Percentiles rank a stretch among this genome's conserved stretches.
phyloP scores from a whole-genome alignment of 2,888 invertebrate genomes.

The Drosophila neotestacea region DNA sequence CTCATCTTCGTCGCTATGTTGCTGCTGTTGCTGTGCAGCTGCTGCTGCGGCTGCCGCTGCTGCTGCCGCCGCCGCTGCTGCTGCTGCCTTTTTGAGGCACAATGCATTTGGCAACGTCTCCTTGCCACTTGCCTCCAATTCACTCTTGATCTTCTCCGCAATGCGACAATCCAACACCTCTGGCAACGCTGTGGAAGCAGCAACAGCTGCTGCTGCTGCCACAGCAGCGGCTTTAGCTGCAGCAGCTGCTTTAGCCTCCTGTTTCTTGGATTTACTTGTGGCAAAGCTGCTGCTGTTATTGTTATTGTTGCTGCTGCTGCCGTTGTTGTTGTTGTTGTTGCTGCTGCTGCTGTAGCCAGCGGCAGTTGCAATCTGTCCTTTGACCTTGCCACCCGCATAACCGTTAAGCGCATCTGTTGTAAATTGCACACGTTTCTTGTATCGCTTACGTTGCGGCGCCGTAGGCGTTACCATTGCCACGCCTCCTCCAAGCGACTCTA shows the following conservation, averaged over 20 bases:
- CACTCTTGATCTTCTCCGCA: slow-evolving; percentile 85
- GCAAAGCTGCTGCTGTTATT: slow-evolving; percentile 24
- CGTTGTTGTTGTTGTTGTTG: background rate
- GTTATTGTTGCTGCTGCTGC: slow-evolving; percentile 9
- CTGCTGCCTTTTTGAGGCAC: slow-evolving; percentile 78
- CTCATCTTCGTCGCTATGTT: slow-evolving; percentile 22
- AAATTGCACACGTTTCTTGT: slow-evolving; percentile 85
- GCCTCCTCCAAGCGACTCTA: slow-evolving; percentile 8
- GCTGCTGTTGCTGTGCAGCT: slow-evolving; percentile 30
- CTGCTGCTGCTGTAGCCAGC: slow-evolving; percentile 3
- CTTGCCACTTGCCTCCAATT: slow-evolving; percentile 83
- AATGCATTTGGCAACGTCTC: slow-evolving; percentile 74
- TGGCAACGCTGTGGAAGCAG: slow-evolving; percentile 68
- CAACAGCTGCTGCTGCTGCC: slow-evolving; percentile 65
- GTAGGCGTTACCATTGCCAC: slow-evolving; percentile 58
- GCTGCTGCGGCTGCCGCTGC: slow-evolving; percentile 49
- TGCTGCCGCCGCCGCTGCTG: slow-evolving; percentile 45
- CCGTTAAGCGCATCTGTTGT: slow-evolving; percentile 82
- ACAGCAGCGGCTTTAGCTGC: slow-evolving; percentile 68
- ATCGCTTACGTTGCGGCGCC: slow-evolving; percentile 76
- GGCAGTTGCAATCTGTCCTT: slow-evolving; percentile 7
- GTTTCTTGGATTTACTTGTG: slow-evolving; percentile 80
- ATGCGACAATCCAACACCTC: slow-evolving; percentile 85
- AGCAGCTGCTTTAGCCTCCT: slow-evolving; percentile 55
- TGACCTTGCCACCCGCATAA: slow-evolving; percentile 51